Evolutionary conservation across 1,140 invertebrate species (phyloP).

Genomic region (Eupeodes corollae): DNA sequence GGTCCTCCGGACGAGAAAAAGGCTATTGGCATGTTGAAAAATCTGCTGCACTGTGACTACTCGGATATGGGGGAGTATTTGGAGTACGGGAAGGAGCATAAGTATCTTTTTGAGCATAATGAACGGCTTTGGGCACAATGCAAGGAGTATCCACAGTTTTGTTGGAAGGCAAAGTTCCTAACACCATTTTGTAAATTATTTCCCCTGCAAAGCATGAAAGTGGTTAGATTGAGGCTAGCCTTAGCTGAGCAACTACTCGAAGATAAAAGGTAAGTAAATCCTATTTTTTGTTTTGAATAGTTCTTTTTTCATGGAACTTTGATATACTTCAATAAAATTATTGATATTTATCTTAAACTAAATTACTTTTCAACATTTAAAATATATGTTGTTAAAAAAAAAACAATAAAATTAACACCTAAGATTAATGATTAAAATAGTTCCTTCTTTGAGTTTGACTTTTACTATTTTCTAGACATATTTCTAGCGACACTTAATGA

Average conservation of each 20-base stretch:
- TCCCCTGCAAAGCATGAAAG: slow-evolving; percentile 79
- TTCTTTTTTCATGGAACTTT: background rate
- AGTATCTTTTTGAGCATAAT: slow-evolving; percentile 74
- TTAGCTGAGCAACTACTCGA: slow-evolving; percentile 59
- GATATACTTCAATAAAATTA: background rate
- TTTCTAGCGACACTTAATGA: too few relatives aligned
- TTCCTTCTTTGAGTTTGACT: too few relatives aligned
- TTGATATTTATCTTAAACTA: background rate
- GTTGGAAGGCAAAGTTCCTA: slow-evolving; percentile 64
- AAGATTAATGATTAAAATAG: too few relatives aligned
- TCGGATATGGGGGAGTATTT: slow-evolving; percentile 60
- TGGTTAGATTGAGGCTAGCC: slow-evolving; percentile 61
- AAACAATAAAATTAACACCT: too few relatives aligned
- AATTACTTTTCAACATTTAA: too few relatives aligned
- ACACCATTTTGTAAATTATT: slow-evolving; percentile 68
- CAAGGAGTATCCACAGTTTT: slow-evolving; percentile 56
- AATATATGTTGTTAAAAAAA: too few relatives aligned
- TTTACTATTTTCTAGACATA: too few relatives aligned
- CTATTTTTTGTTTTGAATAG: background rate
- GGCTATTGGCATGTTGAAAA: slow-evolving; percentile 53
- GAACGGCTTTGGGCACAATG: slow-evolving; percentile 70
- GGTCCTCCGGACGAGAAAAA: slow-evolving; percentile 47
- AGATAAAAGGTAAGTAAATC: slow-evolving; percentile 52
- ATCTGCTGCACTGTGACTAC: slow-evolving; percentile 66
- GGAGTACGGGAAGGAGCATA: slow-evolving; percentile 61